A percentile compares a stretch with the other conserved stretches of the same genome.
phyloP scores from a whole-genome alignment of 2,113 vertebrate genomes.

The Apistogramma diplotaenia region DNA sequence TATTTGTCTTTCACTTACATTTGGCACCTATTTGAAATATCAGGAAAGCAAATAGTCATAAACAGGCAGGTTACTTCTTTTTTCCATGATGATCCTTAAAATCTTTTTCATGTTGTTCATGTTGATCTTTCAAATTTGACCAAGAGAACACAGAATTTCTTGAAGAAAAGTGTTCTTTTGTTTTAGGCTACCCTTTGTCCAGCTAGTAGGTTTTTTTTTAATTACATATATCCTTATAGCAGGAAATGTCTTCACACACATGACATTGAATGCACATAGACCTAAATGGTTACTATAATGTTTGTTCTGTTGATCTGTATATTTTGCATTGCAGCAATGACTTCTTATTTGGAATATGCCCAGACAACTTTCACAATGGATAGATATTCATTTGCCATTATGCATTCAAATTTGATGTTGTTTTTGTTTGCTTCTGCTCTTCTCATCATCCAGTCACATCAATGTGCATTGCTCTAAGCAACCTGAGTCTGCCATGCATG shows the following conservation, averaged over 20 bases:
- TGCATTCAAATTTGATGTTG: not conserved
- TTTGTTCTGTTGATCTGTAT: not conserved
- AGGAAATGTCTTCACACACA: not conserved
- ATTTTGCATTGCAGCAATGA: not conserved
- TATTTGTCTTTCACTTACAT: conserved; percentile 10
- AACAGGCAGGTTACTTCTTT: not conserved
- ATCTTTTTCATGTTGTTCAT: not conserved
- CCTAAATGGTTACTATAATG: not conserved
- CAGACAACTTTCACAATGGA: not conserved
- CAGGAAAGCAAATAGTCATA: not conserved
- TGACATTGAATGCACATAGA: not conserved
- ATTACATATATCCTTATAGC: not conserved
- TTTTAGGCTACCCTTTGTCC: not conserved
- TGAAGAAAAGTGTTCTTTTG: not conserved
- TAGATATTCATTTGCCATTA: not conserved
- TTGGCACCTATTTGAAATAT: not conserved
- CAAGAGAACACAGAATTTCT: not conserved
- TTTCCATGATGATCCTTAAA: not conserved
- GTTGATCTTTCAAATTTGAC: not conserved
- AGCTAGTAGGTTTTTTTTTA: not conserved
- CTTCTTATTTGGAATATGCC: not conserved
- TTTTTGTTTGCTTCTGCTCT: not conserved
- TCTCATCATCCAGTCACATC: not conserved
- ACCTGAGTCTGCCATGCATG: not conserved
- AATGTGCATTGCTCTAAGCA: not conserved